Evolutionary conservation across 1,140 invertebrate species (phyloP).

Genomic region (Thaumatotibia leucotreta): DNA sequence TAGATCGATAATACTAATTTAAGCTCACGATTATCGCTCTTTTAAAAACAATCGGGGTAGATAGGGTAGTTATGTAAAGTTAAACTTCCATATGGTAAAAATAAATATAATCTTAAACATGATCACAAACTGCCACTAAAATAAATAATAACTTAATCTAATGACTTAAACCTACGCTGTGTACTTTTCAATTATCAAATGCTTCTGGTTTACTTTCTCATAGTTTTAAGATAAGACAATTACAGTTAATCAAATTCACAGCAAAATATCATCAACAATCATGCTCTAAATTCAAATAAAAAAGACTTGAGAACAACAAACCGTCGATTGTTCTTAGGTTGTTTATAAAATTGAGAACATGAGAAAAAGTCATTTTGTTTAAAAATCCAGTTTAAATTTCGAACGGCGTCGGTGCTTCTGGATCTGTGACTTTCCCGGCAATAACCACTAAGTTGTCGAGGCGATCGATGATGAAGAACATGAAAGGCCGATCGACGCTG

Average conservation of each 20-base stretch:
- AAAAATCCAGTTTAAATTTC: conserved; percentile 26
- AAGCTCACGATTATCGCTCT: background rate
- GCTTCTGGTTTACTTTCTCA: conserved; percentile 60
- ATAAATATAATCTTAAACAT: conserved; percentile 64
- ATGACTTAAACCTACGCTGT: conserved; percentile 52
- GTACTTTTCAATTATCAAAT: conserved; percentile 77
- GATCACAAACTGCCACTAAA: conserved; percentile 48
- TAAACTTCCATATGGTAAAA: conserved; percentile 23
- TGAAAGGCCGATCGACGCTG: conserved; percentile 80
- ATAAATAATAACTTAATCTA: conserved; percentile 54
- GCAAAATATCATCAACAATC: background rate
- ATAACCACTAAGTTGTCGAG: conserved; percentile 79
- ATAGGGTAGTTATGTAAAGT: background rate
- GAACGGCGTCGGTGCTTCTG: conserved; percentile 48
- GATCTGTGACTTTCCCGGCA: conserved; percentile 78
- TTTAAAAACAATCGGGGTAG: too few species aligned
- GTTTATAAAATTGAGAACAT: background rate
- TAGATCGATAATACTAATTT: too few species aligned
- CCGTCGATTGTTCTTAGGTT: background rate
- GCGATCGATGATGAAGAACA: conserved; percentile 82
- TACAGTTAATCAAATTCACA: background rate
- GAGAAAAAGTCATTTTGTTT: background rate
- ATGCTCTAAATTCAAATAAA: background rate
- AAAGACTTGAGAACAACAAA: background rate
- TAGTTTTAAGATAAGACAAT: conserved; percentile 21